A percentile compares a stretch with the other conserved stretches of the same genome.
These are phyloP conservation scores for Glandiceps talaboti DNA, from an alignment of 53 echinoderm and acorn worm genomes.

Conservation along the genomic window DNA sequence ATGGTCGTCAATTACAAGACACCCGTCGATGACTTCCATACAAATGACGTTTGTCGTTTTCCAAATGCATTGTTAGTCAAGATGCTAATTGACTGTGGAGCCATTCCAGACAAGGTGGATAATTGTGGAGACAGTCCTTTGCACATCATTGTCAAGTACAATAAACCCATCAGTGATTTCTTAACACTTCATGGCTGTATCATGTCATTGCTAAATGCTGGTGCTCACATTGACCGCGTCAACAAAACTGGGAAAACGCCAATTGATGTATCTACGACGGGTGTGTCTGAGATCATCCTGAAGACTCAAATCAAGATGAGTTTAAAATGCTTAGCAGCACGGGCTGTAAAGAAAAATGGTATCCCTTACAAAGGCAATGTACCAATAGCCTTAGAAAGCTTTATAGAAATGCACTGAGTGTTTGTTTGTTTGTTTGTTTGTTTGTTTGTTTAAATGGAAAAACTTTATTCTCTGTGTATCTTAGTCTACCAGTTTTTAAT, in stretches of 20 bases:
- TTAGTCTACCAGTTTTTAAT: too few species aligned
- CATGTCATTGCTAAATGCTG: constrained; percentile 26
- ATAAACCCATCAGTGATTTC: constrained; percentile 77
- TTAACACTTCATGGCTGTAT: constrained; percentile 61
- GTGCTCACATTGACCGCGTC: constrained; percentile 53
- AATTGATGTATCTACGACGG: constrained; percentile 39
- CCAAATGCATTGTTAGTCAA: constrained; percentile 41
- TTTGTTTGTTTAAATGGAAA: too few species aligned
- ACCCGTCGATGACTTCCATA: constrained; percentile 70
- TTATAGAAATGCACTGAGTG: constrained; percentile 54
- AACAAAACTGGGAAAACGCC: constrained; percentile 41
- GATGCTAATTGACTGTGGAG: constrained; percentile 58
- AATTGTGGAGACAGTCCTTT: constrained; percentile 35
- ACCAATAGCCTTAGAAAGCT: constrained; percentile 39
- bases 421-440: too few species aligned
- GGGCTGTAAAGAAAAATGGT: constrained; percentile 23
- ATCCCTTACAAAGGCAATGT: constrained; percentile 46
- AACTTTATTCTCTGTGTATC: too few species aligned
- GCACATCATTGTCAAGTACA: constrained; percentile 53
- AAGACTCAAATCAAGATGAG: constrained; percentile 41
- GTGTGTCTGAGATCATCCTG: constrained; percentile 65
- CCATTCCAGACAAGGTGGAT: constrained; percentile 48
- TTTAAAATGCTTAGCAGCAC: constrained; percentile 50
- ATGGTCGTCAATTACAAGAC: constrained; percentile 57
- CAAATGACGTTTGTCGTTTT: constrained; percentile 53